Base-by-base conservation (phyloP, 2,797 vertebrate species). In the Arrhamphus sclerolepis region DNA sequence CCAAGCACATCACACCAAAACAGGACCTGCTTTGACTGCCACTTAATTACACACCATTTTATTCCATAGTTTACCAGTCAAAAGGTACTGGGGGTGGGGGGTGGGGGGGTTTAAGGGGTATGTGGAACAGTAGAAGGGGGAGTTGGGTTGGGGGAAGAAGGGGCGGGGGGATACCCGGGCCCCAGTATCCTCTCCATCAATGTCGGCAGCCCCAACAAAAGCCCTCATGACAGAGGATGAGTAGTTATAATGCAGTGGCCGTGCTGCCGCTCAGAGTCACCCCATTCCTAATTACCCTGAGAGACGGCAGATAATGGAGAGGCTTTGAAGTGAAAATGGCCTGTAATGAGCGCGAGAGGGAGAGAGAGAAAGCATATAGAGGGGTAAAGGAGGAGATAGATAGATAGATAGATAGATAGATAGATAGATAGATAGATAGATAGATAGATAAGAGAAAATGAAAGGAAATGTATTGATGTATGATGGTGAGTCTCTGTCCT, bases 31-130 rank as follows among this genome's bases (percentile, higher is more conserved):
- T 94, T 95, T 95, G 94, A 96, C 93, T 94, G 92, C 93, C 92
- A 93, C 91, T 94, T 95, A 95, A 96, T 95, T 95, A 95, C 94
- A 93, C 93, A 94, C 93, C 89, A 86, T 94, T 95, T 95, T 93
- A 92, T 92, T 93, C 90, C 90, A 90, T 92, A 93, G 91, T 94
- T 94, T 94, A 94, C 93, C 93, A 94, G 92, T 95, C 92, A 93
- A 94, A 94, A 82, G 78, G 78, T 81, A 91, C 90, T 90, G 91
- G 90, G 21, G 53, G 16, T 17, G 39, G 8, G 22, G 31, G 54
- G 28, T 7, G 13, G 47, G 90, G 89, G 91, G 90, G 89, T 89
- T 31, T 31, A 31, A 13, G 31, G 31, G 10, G 31, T 90, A 69
- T 64, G 63, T 39, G 77, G 24, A 61, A n/a, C 49, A 55, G 74